Evolutionary conservation across 2,888 invertebrate genomes (phyloP).

Genomic region (Synergus laeviventris): DNA sequence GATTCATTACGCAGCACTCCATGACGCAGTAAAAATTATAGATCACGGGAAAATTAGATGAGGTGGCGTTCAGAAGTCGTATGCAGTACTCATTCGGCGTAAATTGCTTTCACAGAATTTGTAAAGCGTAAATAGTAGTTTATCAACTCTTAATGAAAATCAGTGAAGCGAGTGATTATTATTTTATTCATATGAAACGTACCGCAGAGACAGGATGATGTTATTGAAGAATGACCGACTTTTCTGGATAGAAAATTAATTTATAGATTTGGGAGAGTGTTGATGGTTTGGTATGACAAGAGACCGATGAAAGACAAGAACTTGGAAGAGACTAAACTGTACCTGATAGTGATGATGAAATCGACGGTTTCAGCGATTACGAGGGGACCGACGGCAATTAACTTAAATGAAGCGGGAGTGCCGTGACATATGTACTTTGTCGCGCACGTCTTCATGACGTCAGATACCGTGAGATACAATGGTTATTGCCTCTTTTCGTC

Average conservation of each 20-base stretch:
- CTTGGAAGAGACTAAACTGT: conserved; percentile 40
- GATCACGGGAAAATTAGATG: conserved; percentile 8
- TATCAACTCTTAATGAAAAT: background rate
- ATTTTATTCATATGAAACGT: background rate
- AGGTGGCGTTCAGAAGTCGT: background rate
- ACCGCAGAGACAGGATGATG: too few species aligned
- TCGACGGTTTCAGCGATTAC: conserved; percentile 59
- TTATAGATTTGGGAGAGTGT: background rate
- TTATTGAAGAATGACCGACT: background rate
- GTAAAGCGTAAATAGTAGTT: background rate
- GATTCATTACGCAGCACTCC: conserved; percentile 38
- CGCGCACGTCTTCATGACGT: conserved; percentile 67
- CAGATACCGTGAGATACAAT: conserved; percentile 63
- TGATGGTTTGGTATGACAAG: conserved; percentile 11
- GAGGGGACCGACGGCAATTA: conserved; percentile 64
- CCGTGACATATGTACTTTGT: conserved; percentile 74
- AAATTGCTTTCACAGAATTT: background rate
- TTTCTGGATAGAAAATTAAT: background rate
- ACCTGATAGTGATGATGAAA: conserved; percentile 62
- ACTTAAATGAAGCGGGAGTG: conserved; percentile 71
- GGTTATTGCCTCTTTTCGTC: conserved; percentile 32
- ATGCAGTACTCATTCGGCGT: conserved; percentile 4
- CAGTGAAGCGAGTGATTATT: background rate
- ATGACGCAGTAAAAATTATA: conserved; percentile 41
- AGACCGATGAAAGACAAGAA: conserved; percentile 19